Evolutionary conservation across 2,797 vertebrate genomes (phyloP).

Genomic region (Chromis chromis): DNA sequence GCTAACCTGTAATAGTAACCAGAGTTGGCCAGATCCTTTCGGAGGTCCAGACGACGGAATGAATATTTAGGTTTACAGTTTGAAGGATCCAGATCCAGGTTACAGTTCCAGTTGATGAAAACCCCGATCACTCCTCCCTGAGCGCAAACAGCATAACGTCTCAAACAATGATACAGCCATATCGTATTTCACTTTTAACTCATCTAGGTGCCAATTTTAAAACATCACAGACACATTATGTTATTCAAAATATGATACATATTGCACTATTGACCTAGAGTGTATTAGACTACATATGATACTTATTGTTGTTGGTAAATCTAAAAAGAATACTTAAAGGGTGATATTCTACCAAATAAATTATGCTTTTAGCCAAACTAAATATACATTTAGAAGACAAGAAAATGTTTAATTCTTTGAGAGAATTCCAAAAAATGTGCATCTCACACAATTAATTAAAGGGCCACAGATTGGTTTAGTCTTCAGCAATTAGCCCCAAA

Average conservation of each 20-base stretch:
- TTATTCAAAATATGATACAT: too few species aligned
- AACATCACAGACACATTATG: not conserved
- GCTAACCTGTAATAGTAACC: constrained; percentile 90
- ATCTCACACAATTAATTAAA: too few species aligned
- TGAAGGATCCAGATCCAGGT: constrained; percentile 86
- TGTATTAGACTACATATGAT: too few species aligned
- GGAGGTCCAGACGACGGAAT: constrained; percentile 88
- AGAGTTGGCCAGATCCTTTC: constrained; percentile 79
- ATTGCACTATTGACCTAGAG: too few species aligned
- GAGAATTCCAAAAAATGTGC: too few species aligned
- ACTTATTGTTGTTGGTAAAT: too few species aligned
- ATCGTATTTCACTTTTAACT: not conserved
- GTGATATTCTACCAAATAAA: too few species aligned
- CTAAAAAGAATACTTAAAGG: too few species aligned
- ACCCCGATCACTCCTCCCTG: constrained; percentile 92
- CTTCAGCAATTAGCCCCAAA: too few species aligned
- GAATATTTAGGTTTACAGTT: constrained; percentile 88
- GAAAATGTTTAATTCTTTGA: too few species aligned
- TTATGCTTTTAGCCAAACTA: too few species aligned
- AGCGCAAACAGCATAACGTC: constrained; percentile 4
- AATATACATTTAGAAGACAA: too few species aligned
- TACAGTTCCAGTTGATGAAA: constrained; percentile 92
- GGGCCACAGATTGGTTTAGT: not conserved
- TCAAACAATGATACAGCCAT: not conserved
- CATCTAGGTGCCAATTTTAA: not conserved